These are phyloP conservation scores for Mormyrops attenuatus DNA, from an alignment of 2,797 vertebrate genomes.

Conservation along the genomic window DNA sequence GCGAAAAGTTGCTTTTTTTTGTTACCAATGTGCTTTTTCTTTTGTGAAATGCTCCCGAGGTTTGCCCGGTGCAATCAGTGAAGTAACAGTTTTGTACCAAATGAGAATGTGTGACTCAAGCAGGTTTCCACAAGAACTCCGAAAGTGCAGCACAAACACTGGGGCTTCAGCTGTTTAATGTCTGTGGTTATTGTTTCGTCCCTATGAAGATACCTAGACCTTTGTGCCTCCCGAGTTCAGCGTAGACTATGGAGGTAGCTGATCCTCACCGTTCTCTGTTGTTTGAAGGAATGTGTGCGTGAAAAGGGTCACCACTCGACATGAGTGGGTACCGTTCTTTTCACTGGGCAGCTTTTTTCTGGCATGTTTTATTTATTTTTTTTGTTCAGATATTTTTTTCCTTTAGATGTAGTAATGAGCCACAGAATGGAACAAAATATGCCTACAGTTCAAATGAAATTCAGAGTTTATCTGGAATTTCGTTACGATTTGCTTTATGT, in stretches of 20 bases:
- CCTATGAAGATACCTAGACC: background rate
- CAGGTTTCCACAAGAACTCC: background rate
- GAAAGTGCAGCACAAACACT: background rate
- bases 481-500: background rate
- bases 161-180: background rate
- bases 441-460: background rate
- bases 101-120: background rate
- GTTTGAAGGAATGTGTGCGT: background rate
- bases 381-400: background rate
- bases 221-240: background rate
- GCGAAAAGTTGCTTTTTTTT: background rate
- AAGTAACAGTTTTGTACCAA: background rate
- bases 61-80: background rate
- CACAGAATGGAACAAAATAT: background rate
- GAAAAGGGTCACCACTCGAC: background rate
- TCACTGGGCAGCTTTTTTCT: conserved; percentile 8
- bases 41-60: background rate
- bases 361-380: background rate
- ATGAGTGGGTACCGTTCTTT: background rate
- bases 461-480: background rate
- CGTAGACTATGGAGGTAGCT: background rate
- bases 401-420: conserved; percentile 1
- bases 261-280: background rate
- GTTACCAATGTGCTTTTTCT: background rate
- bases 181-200: background rate